A percentile compares a stretch with the other conserved stretches of the same genome.
These are phyloP conservation scores for Cantharis rufa DNA, from an alignment of 2,888 invertebrate genomes.

Conservation along the genomic window DNA sequence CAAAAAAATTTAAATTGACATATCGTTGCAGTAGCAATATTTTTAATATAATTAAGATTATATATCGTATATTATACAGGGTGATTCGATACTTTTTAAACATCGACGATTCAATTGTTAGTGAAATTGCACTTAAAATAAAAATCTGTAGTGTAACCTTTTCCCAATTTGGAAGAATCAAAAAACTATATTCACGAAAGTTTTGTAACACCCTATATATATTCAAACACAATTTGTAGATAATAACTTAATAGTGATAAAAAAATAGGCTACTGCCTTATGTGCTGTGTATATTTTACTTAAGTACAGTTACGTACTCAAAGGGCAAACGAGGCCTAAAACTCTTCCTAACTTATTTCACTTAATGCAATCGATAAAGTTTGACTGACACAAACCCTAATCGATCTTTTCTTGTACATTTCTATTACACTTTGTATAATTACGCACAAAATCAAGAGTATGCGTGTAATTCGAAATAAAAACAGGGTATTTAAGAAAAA, in stretches of 20 bases:
- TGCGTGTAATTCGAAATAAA: slow-evolving; percentile 20
- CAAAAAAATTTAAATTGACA: slow-evolving; percentile 27
- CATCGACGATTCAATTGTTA: background rate
- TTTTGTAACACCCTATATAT: slow-evolving; percentile 4
- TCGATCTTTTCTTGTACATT: slow-evolving; percentile 24
- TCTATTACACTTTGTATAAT: slow-evolving; percentile 26
- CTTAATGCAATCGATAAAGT: background rate
- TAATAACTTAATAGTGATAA: slow-evolving; percentile 35
- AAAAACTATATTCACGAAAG: background rate
- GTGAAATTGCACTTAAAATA: background rate
- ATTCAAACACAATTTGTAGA: slow-evolving; percentile 16
- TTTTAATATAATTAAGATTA: slow-evolving; percentile 3
- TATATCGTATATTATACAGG: background rate
- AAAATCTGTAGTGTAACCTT: background rate
- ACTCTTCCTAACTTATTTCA: slow-evolving; percentile 20
- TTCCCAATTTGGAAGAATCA: background rate
- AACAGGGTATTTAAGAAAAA: slow-evolving; percentile 28
- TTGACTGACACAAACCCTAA: slow-evolving; percentile 19
- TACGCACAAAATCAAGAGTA: slow-evolving; percentile 27
- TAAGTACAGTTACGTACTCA: slow-evolving; percentile 19
- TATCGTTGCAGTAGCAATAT: slow-evolving; percentile 24
- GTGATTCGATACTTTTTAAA: background rate
- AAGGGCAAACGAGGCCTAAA: slow-evolving; percentile 24
- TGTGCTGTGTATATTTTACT: slow-evolving; percentile 34
- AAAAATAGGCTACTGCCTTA: slow-evolving; percentile 36